phyloP scores from a whole-genome alignment of 2,113 vertebrate species.

The Protobothrops flavoviridis region DNA sequence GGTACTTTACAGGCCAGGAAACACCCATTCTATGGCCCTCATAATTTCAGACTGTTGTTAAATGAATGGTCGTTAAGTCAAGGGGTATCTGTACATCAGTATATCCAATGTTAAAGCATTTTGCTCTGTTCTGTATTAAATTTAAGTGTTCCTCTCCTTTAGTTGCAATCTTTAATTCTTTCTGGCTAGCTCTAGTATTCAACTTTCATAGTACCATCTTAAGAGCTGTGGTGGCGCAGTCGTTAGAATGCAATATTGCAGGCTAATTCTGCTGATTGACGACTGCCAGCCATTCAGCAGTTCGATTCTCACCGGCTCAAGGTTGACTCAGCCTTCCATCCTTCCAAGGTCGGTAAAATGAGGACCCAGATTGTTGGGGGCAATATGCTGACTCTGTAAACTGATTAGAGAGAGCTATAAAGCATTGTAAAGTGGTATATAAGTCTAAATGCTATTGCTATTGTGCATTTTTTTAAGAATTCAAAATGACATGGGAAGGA shows the following conservation, averaged over 20 bases:
- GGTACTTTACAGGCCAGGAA: background rate
- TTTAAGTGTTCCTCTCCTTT: background rate
- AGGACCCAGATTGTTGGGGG: background rate
- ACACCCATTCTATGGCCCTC: background rate
- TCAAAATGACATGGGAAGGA: background rate
- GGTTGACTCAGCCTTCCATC: background rate
- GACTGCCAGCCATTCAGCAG: background rate
- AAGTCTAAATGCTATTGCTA: background rate
- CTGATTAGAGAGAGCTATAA: background rate
- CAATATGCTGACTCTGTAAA: background rate
- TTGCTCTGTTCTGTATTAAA: background rate
- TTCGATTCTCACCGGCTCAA: background rate
- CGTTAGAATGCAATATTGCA: background rate
- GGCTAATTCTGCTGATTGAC: background rate
- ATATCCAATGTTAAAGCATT: background rate
- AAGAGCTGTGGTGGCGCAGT: background rate
- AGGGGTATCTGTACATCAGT: background rate
- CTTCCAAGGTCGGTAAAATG: background rate
- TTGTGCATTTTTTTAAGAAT: background rate
- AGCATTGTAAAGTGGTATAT: background rate
- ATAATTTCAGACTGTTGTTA: background rate
- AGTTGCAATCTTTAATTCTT: background rate
- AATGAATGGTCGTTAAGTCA: background rate
- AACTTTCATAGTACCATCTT: background rate
- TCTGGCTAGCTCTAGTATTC: background rate